phyloP scores from a whole-genome alignment of 2,797 vertebrate species.

The Erethizon dorsatum region DNA sequence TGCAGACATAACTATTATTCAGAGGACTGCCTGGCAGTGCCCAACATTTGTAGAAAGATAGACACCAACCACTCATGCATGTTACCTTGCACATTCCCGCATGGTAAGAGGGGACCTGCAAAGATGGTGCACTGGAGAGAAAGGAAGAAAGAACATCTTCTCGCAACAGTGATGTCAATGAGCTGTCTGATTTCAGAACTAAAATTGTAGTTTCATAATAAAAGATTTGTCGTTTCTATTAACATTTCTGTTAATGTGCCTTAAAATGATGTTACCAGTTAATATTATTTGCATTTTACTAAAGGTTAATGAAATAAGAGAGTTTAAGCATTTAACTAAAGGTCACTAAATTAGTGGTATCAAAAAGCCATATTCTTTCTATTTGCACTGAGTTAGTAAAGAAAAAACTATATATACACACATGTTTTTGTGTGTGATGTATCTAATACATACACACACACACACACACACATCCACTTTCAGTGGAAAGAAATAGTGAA shows the following conservation, averaged over 20 bases:
- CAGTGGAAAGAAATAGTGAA: not conserved
- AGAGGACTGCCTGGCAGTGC: not conserved
- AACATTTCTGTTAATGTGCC: slow-evolving; percentile 15
- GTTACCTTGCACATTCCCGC: not conserved
- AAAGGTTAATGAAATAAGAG: not conserved
- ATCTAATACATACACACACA: not conserved
- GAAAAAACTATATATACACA: not conserved
- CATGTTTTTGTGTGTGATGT: not conserved
- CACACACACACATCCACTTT: not conserved
- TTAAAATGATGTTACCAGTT: not conserved
- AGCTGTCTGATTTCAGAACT: slow-evolving; percentile 13
- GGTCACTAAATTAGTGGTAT: not conserved
- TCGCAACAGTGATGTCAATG: not conserved
- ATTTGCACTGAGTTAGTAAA: not conserved
- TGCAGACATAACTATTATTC: not conserved
- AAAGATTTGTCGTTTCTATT: slow-evolving; percentile 25
- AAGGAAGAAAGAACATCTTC: not conserved
- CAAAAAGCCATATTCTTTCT: not conserved
- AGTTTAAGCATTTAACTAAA: slow-evolving; percentile 1
- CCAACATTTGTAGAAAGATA: not conserved
- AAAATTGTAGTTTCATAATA: not conserved
- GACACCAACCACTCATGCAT: not conserved
- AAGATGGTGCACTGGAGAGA: not conserved
- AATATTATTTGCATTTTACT: slow-evolving; percentile 18
- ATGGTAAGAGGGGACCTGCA: not conserved